A percentile compares a stretch with the other conserved stretches of the same genome.
Evolutionary conservation across 2,888 invertebrate species (phyloP).

Genomic region (Baronia brevicornis): DNA sequence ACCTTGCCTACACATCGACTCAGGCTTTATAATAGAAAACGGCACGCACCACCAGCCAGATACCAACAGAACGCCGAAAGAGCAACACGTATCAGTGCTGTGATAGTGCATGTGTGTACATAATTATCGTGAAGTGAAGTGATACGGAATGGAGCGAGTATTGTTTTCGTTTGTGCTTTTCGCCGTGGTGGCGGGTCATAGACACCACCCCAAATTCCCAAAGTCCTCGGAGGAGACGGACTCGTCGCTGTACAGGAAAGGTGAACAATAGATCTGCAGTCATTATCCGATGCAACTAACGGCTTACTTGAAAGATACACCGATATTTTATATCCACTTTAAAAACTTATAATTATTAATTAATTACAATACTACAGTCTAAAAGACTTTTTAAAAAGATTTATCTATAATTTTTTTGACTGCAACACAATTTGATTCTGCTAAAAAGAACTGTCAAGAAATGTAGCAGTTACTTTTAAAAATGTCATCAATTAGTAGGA

Average conservation of each 20-base stretch:
- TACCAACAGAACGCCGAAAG: slow-evolving; percentile 43
- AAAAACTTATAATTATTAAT: no score
- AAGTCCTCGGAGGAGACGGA: slow-evolving; percentile 33
- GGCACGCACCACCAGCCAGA: slow-evolving; percentile 41
- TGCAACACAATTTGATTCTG: no score
- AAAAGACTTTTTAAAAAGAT: no score
- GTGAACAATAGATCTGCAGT: slow-evolving; percentile 33
- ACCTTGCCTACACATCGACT: slow-evolving; percentile 37
- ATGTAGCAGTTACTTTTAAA: no score
- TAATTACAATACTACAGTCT: no score
- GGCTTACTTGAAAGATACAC: slow-evolving; percentile 19
- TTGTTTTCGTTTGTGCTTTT: slow-evolving; percentile 45
- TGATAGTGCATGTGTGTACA: slow-evolving; percentile 18
- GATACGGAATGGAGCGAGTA: slow-evolving; percentile 52
- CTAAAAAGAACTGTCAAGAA: no score
- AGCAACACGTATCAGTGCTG: slow-evolving; percentile 40
- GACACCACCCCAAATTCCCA: slow-evolving; percentile 52
- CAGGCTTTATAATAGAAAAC: slow-evolving; percentile 58
- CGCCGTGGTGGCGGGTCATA: slow-evolving; percentile 37
- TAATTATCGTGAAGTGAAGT: slow-evolving; percentile 27
- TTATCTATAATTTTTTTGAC: no score
- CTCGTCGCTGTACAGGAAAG: slow-evolving; percentile 33
- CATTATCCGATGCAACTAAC: slow-evolving; percentile 24
- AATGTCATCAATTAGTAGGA: no score
- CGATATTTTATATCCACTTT: no score